Evolutionary conservation across 2,888 invertebrate species (phyloP).

Genomic region (Odiellus spinosus): DNA sequence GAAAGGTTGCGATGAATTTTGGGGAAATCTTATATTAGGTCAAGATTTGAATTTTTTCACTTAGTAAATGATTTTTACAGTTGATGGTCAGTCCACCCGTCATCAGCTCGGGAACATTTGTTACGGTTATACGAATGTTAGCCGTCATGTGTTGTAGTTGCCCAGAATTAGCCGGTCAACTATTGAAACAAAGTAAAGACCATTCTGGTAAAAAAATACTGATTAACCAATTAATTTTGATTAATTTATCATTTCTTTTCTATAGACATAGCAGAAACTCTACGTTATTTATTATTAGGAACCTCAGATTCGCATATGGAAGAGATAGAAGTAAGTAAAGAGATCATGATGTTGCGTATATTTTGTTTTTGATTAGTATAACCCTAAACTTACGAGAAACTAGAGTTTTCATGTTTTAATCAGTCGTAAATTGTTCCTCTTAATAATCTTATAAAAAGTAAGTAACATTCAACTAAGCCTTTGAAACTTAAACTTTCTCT

Average conservation of each 20-base stretch:
- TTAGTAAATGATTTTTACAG: too few species aligned
- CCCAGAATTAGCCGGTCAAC: constrained; percentile 76
- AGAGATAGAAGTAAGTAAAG: constrained; percentile 13
- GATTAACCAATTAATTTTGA: not conserved
- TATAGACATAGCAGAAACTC: constrained; percentile 72
- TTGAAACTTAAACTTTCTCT: too few species aligned
- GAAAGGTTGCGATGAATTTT: too few species aligned
- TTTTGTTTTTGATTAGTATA: too few species aligned
- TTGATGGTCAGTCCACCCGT: constrained; percentile 59
- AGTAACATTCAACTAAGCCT: too few species aligned
- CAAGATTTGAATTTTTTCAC: too few species aligned
- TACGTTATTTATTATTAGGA: constrained; percentile 71
- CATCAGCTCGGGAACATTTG: constrained; percentile 85
- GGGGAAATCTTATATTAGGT: too few species aligned
- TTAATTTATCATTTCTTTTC: constrained; percentile 6
- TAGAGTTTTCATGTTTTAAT: too few species aligned
- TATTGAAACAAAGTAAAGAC: constrained; percentile 60
- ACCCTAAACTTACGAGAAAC: too few species aligned
- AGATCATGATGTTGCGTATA: not conserved
- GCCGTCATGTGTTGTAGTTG: constrained; percentile 91
- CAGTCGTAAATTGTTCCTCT: too few species aligned
- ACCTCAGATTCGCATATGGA: constrained; percentile 6
- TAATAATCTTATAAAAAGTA: too few species aligned
- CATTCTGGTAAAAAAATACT: not conserved
- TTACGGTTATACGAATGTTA: constrained; percentile 87